Evolutionary conservation across 1,140 invertebrate genomes (phyloP).

Genomic region (Rhyzopertha dominica): DNA sequence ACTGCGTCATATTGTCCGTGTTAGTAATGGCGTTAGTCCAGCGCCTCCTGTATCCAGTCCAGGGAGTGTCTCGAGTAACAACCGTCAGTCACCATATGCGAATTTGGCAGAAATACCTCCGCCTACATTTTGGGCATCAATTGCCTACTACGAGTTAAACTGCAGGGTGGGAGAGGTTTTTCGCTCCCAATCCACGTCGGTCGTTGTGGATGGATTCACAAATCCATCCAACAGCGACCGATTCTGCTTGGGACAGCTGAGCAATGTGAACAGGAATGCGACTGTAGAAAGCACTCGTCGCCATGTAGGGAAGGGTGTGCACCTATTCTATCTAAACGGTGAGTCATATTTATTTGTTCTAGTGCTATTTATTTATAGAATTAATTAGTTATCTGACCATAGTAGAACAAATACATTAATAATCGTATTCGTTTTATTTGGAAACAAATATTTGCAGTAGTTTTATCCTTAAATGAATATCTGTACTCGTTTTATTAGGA

Average conservation of each 20-base stretch:
- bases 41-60: slow-evolving; percentile 68
- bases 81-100: slow-evolving; percentile 62
- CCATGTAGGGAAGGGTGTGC: slow-evolving; percentile 95
- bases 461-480: too few relatives aligned
- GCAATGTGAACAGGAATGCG: slow-evolving; percentile 97
- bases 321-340: slow-evolving; percentile 96
- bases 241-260: slow-evolving; percentile 92
- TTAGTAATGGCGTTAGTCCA: slow-evolving; percentile 84
- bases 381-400: too few relatives aligned
- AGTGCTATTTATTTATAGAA: too few relatives aligned
- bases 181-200: slow-evolving; percentile 83
- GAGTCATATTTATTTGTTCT: too few relatives aligned
- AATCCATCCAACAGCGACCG: slow-evolving; percentile 91
- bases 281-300: slow-evolving; percentile 96
- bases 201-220: slow-evolving; percentile 95
- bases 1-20: slow-evolving; percentile 92
- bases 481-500: too few relatives aligned
- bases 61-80: slow-evolving; percentile 55
- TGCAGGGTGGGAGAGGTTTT: slow-evolving; percentile 93
- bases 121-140: slow-evolving; percentile 92
- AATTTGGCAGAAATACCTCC: slow-evolving; percentile 84
- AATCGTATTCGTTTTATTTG: too few relatives aligned
- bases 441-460: too few relatives aligned
- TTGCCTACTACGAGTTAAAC: slow-evolving; percentile 95
- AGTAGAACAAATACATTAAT: too few relatives aligned